Evolutionary conservation across 2,888 invertebrate genomes (phyloP).

Genomic region (Philaethria dido): DNA sequence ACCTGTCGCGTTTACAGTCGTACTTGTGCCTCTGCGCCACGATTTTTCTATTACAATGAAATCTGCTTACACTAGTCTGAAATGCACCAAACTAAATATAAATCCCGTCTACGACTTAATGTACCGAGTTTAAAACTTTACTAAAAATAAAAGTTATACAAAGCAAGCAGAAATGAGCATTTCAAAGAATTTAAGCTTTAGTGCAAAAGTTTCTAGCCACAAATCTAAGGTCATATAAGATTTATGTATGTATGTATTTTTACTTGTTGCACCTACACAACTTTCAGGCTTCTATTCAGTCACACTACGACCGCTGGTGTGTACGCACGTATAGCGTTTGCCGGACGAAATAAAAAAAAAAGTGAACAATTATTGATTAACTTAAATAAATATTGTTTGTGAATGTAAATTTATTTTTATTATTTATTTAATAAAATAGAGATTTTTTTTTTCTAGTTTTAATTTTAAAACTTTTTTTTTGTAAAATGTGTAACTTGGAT

Average conservation of each 20-base stretch:
- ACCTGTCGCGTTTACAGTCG: too few relatives aligned
- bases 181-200: slow-evolving; percentile 15
- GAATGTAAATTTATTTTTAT: neutral
- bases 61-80: neutral
- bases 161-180: neutral
- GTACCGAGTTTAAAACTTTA: neutral
- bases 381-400: slow-evolving; percentile 21
- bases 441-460: neutral
- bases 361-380: slow-evolving; percentile 19
- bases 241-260: slow-evolving; percentile 35
- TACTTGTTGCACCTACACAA: slow-evolving; percentile 65
- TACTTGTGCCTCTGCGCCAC: too few relatives aligned
- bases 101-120: neutral
- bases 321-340: slow-evolving; percentile 47
- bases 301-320: slow-evolving; percentile 48
- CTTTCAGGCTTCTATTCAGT: slow-evolving; percentile 50
- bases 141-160: slow-evolving; percentile 9
- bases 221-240: slow-evolving; percentile 40
- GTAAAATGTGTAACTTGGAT: slow-evolving; percentile 23
- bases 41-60: too few relatives aligned
- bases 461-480: neutral
- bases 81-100: neutral
- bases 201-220: slow-evolving; percentile 24
- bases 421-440: neutral
- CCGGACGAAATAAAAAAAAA: slow-evolving; percentile 17